Percentiles rank a stretch among this genome's conserved stretches.
Conservation (phyloP, 2,797 vertebrate genomes). For the Rhyacichthys aspro region DNA sequence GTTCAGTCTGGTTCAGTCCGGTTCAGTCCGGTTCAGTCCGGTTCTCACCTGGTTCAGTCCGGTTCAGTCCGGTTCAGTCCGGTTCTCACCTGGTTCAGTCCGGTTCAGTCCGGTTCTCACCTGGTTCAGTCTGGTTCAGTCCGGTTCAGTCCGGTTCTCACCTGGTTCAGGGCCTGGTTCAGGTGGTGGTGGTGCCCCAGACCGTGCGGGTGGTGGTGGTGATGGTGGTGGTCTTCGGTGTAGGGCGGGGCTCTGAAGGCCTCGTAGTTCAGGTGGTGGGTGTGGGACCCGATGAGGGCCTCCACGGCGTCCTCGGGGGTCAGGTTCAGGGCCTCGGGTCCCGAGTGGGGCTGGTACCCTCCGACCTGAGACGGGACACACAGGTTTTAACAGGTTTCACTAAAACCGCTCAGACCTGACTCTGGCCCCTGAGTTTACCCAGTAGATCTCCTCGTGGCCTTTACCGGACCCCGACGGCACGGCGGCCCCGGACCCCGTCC, state of each 20-base stretch:
- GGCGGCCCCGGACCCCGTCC: constrained; percentile 89
- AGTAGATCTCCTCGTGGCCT: constrained; percentile 56
- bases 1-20: no score
- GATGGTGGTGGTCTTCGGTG: constrained; percentile 85
- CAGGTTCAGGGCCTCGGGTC: constrained; percentile 95
- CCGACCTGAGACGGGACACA: background rate
- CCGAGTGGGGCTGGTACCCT: constrained; percentile 92
- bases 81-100: no score
- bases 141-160: background rate
- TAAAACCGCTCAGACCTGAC: no score
- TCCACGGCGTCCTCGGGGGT: constrained; percentile 98
- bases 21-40: no score
- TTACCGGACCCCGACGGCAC: constrained; percentile 73
- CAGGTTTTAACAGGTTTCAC: no score
- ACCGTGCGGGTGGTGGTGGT: constrained; percentile 78
- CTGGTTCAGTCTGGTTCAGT: no score
- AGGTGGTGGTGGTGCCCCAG: constrained; percentile 81
- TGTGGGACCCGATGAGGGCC: constrained; percentile 90
- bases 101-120: no score
- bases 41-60: no score
- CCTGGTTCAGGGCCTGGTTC: constrained; percentile 78
- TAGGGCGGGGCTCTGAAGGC: constrained; percentile 86
- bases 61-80: no score
- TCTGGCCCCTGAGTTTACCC: constrained; percentile 46
- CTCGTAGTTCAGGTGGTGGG: constrained; percentile 87